phyloP scores from a whole-genome alignment of 2,113 vertebrate species.

The Stegostoma tigrinum region DNA sequence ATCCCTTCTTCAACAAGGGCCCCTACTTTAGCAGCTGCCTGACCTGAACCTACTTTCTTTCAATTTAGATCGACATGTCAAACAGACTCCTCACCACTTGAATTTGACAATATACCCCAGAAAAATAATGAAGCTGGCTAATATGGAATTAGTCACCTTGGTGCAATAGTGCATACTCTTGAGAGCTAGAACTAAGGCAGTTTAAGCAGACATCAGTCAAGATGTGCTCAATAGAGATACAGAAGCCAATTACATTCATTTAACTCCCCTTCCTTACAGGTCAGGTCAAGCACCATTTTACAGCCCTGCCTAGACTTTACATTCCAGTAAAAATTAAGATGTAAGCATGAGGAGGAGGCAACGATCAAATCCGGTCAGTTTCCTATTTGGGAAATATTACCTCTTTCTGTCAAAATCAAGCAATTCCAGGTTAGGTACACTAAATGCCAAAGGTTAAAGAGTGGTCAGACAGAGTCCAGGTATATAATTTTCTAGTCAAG shows the following conservation, averaged over 20 bases:
- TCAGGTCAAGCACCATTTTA: neutral
- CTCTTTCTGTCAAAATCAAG: neutral
- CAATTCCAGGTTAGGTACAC: neutral
- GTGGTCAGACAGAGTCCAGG: no score
- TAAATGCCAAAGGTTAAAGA: no score
- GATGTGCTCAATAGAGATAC: no score
- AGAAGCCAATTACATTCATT: no score
- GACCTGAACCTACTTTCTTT: neutral
- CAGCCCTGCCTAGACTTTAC: neutral
- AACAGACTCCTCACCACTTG: neutral
- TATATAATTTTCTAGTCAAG: no score
- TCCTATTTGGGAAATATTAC: neutral
- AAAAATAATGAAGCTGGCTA: neutral
- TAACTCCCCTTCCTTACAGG: neutral
- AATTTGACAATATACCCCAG: neutral
- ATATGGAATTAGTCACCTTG: neutral
- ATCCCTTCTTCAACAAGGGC: neutral
- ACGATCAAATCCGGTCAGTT: neutral
- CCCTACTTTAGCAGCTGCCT: neutral
- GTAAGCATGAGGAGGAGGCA: neutral
- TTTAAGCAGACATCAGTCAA: neutral
- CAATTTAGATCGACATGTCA: neutral
- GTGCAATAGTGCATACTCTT: neutral
- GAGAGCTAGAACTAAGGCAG: neutral
- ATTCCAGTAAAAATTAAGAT: neutral